Base-by-base conservation (phyloP, 2,888 invertebrate species). In the Heliconius hortense region DNA sequence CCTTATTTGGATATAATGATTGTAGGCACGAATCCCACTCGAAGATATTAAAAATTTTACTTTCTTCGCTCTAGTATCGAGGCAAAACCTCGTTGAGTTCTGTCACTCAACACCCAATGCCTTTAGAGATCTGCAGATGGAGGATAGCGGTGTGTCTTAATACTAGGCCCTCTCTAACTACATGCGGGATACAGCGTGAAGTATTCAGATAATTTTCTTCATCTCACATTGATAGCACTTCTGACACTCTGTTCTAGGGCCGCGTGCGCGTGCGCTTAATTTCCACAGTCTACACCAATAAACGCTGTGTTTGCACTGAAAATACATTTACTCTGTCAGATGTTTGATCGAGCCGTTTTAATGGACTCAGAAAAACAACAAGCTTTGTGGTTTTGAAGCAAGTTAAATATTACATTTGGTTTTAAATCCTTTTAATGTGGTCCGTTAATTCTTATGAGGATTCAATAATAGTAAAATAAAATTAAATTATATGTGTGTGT, bases 261-360 rank as follows among this genome's bases (percentile, higher is more conserved):
- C 76, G 77, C 78, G 79, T 71, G 71, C 77, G 81, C 78, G 76
- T 76, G 76, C 71, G 79, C 80, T 80, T 78, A 80, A 82, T 85
- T 85, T 84, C 80, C 83, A 81, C 82, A 78, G 79, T 78, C 79
- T 71, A 79, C 80, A 80, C 79, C 75, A 76, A 81, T 78, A 80
- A 80, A 78, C 74, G 69, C 75, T 82, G 81, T 89, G 89, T 92
- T 91, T 90, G 87, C 86, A 89, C 87, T 89, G 88, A 90, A 92
- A 92, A 92, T 89, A 91, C 90, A 90, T 89, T 88, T 85, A 87
- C 85, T 78, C 82, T 82, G 84, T 86, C 85, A 84, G 87, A 86
- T 88, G 90, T 90, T 88, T 87, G 87, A 90, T 90, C 88, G 82
- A 81, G 82, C 80, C 79, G 87, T 84, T 89, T 90, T 89, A 89